phyloP scores from a whole-genome alignment of 2,113 vertebrate genomes.

The Rattus rattus region DNA sequence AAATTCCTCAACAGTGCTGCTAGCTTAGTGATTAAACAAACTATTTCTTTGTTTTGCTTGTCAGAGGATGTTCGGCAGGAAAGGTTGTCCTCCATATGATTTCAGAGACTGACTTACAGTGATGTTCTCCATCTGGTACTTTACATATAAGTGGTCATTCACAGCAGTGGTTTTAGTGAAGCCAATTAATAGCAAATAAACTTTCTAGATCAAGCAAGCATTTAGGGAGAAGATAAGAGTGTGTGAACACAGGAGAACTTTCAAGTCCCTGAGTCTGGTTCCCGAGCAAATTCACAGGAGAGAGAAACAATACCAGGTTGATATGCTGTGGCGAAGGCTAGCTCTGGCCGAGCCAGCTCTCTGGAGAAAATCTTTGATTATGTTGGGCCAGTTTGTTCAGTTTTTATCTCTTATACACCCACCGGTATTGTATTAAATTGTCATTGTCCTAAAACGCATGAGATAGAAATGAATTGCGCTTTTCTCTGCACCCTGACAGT shows the following conservation, averaged over 20 bases:
- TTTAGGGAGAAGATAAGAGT: conserved; percentile 22
- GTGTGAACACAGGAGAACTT: conserved; percentile 49
- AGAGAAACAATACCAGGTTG: conserved; percentile 86
- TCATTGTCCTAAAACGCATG: conserved; percentile 92
- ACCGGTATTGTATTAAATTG: conserved; percentile 92
- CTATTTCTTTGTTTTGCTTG: conserved; percentile 65
- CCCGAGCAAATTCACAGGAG: conserved; percentile 78
- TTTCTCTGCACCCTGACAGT: conserved; percentile 93
- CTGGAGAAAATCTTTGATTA: conserved; percentile 88
- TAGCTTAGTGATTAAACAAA: conserved; percentile 57
- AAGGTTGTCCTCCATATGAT: conserved; percentile 56
- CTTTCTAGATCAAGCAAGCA: conserved; percentile 17
- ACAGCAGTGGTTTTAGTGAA: conserved; percentile 70
- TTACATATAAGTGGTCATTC: conserved; percentile 55
- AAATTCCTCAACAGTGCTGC: conserved; percentile 70
- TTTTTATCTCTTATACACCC: conserved; percentile 91
- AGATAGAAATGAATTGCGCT: conserved; percentile 94
- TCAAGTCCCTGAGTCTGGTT: conserved; percentile 66
- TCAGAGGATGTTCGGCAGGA: conserved; percentile 59
- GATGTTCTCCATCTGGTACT: background rate
- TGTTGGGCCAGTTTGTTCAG: conserved; percentile 85
- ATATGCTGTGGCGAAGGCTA: conserved; percentile 82
- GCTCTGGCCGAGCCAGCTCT: conserved; percentile 82
- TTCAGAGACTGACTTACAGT: conserved; percentile 65
- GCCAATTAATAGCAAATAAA: conserved; percentile 67